These are phyloP conservation scores for Aphodius sticticus DNA, from an alignment of 2,888 invertebrate genomes.

Conservation along the genomic window DNA sequence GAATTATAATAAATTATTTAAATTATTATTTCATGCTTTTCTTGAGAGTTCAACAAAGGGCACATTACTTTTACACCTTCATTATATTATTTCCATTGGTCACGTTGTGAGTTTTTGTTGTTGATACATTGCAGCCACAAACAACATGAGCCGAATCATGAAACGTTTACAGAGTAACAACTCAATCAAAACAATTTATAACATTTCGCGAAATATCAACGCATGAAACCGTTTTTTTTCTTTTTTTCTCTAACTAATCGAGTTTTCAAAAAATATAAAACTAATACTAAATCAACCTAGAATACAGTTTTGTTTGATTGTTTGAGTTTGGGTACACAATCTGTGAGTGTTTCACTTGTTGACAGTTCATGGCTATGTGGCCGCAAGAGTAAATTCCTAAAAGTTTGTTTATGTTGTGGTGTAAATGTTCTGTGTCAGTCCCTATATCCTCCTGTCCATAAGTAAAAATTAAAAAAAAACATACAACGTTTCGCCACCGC, in stretches of 20 bases:
- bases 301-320: constrained; percentile 9
- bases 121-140: not conserved
- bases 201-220: not conserved
- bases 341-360: constrained; percentile 10
- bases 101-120: constrained; percentile 9
- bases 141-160: not conserved
- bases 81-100: not conserved
- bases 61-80: constrained; percentile 24
- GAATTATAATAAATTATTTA: constrained; percentile 42
- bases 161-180: not conserved
- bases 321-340: not conserved
- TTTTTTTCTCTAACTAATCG: not conserved
- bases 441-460: not conserved
- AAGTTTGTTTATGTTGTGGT: constrained; percentile 14
- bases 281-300: not conserved
- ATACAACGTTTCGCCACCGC: constrained; percentile 9
- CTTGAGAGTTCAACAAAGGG: not conserved
- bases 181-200: not conserved
- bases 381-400: not conserved
- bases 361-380: not conserved
- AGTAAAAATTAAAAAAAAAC: constrained; percentile 6
- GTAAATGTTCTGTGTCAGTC: constrained; percentile 20
- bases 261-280: not conserved
- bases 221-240: not conserved
- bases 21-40: constrained; percentile 19